Percentiles rank a stretch among this genome's conserved stretches.
These are phyloP conservation scores for Petrocephalus schoutedeni DNA, from an alignment of 2,797 vertebrate genomes.

Conservation along the genomic window DNA sequence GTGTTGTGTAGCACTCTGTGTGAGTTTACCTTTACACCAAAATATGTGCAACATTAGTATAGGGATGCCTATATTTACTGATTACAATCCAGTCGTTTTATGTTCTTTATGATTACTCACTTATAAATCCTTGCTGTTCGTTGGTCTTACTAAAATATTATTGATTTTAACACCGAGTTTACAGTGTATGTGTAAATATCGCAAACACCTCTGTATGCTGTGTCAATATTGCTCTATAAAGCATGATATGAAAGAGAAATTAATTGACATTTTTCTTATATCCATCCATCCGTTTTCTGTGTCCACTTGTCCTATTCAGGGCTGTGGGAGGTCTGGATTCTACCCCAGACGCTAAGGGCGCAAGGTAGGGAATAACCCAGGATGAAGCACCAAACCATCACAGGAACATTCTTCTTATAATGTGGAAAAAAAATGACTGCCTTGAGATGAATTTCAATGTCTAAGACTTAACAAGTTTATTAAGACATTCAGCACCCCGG, in stretches of 20 bases:
- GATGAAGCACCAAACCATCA: background rate
- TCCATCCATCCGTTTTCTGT: background rate
- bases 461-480: background rate
- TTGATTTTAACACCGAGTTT: background rate
- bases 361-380: background rate
- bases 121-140: background rate
- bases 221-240: background rate
- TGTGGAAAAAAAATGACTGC: background rate
- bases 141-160: background rate
- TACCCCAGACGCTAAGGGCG: background rate
- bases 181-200: background rate
- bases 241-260: background rate
- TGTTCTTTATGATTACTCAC: background rate
- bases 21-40: background rate
- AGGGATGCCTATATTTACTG: background rate
- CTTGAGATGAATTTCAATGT: background rate
- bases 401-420: background rate
- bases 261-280: background rate
- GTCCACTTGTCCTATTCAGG: background rate
- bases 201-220: background rate
- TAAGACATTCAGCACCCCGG: background rate
- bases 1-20: background rate
- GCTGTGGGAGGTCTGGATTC: background rate
- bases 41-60: background rate
- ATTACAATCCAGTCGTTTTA: background rate